Conservation (phyloP, 2,113 vertebrate genomes). For the Esox niger region DNA sequence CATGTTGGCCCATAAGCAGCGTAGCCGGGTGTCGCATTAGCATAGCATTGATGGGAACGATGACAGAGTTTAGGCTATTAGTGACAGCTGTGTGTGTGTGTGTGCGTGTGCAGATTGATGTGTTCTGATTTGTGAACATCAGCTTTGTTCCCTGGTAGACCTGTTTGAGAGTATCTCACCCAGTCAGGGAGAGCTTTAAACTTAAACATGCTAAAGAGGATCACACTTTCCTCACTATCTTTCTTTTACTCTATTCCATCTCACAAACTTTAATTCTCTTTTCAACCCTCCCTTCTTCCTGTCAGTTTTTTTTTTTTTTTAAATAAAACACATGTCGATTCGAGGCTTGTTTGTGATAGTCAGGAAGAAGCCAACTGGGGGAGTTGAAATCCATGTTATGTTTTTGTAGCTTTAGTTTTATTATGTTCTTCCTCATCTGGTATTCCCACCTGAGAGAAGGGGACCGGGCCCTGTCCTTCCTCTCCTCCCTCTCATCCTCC, state of each 20-base stretch:
- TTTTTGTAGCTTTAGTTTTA: slow-evolving; percentile 38
- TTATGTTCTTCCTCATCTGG: slow-evolving; percentile 18
- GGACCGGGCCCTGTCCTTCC: slow-evolving; percentile 7
- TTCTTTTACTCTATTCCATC: slow-evolving; percentile 4
- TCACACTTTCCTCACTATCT: slow-evolving; percentile 14
- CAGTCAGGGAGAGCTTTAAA: slow-evolving; percentile 22
- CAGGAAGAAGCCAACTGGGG: background rate
- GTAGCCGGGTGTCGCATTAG: slow-evolving; percentile 47
- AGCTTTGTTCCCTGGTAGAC: slow-evolving; percentile 45
- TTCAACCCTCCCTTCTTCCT: slow-evolving; percentile 5
- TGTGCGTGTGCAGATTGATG: slow-evolving; percentile 45
- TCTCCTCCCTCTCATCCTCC: slow-evolving; percentile 4
- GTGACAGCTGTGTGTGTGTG: slow-evolving; percentile 49
- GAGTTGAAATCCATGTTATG: slow-evolving; percentile 20
- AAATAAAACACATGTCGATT: slow-evolving; percentile 18
- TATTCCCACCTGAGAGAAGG: slow-evolving; percentile 29
- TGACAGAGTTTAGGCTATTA: slow-evolving; percentile 59
- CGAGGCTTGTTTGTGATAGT: slow-evolving; percentile 34
- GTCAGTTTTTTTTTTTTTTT: slow-evolving; percentile 19
- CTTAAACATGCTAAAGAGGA: slow-evolving; percentile 47
- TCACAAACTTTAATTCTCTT: background rate
- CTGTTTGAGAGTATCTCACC: slow-evolving; percentile 24
- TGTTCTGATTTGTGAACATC: slow-evolving; percentile 23
- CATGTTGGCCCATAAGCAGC: slow-evolving; percentile 36
- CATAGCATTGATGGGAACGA: slow-evolving; percentile 50